Evolutionary conservation across 2,797 vertebrate species (phyloP).

Genomic region (Silurus aristotelis): DNA sequence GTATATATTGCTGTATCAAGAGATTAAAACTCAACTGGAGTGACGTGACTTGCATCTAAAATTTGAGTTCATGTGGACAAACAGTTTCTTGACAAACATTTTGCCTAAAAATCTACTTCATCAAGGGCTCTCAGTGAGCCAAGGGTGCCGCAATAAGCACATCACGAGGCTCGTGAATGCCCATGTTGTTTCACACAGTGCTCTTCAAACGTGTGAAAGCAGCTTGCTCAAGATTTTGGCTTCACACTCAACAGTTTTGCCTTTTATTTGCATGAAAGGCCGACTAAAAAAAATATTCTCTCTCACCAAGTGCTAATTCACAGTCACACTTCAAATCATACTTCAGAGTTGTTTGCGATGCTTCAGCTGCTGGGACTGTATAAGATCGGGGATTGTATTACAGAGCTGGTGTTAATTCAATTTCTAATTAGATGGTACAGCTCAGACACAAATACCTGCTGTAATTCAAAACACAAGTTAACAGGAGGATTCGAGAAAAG

Average conservation of each 20-base stretch:
- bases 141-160: slow-evolving; percentile 9
- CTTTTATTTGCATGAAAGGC: slow-evolving; percentile 43
- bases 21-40: slow-evolving; percentile 20
- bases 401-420: neutral
- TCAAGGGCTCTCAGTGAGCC: slow-evolving; percentile 16
- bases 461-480: neutral
- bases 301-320: slow-evolving; percentile 8
- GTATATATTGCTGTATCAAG: slow-evolving; percentile 1
- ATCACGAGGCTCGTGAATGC: slow-evolving; percentile 27
- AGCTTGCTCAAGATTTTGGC: slow-evolving; percentile 36
- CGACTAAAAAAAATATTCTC: slow-evolving; percentile 18
- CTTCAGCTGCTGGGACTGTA: neutral
- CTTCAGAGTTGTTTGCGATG: neutral
- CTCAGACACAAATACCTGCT: neutral
- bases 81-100: slow-evolving; percentile 38
- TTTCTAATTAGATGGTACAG: neutral
- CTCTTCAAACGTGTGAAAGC: slow-evolving; percentile 25
- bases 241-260: slow-evolving; percentile 28
- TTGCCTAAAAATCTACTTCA: slow-evolving; percentile 3
- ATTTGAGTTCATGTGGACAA: neutral
- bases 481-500: neutral
- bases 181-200: slow-evolving; percentile 29
- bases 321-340: neutral
- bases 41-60: slow-evolving; percentile 11
- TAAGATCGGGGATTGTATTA: neutral